A percentile compares a stretch with the other conserved stretches of the same genome.
These are phyloP conservation scores for Acanthaster planci DNA, from an alignment of 35 echinoderm and acorn worm species.

Conservation along the genomic window DNA sequence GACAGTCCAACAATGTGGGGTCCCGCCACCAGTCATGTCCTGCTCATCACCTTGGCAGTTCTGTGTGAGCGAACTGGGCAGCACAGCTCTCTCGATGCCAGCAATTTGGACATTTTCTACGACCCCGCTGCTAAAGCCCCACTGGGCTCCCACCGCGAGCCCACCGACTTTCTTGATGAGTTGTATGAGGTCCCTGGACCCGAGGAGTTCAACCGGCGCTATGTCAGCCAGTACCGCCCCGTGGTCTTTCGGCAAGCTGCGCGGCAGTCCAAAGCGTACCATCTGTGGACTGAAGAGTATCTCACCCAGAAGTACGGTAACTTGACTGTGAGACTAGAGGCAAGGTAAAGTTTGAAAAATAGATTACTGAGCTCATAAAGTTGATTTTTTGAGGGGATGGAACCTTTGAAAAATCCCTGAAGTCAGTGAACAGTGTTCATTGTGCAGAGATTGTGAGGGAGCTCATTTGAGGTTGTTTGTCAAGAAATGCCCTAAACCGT, in stretches of 20 bases:
- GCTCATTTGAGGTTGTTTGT: too few relatives aligned
- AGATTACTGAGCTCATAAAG: too few relatives aligned
- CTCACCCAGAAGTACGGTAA: conserved; percentile 45
- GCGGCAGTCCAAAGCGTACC: conserved; percentile 36
- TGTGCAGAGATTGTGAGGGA: too few relatives aligned
- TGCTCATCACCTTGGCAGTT: background rate
- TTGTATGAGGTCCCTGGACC: conserved; percentile 37
- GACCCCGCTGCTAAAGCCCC: background rate
- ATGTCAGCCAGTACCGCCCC: conserved; percentile 47
- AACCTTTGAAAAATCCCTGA: too few relatives aligned
- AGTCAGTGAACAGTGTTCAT: too few relatives aligned
- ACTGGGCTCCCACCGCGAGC: background rate
- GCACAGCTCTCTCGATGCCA: background rate
- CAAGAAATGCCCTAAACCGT: too few relatives aligned
- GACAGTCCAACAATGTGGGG: too few relatives aligned
- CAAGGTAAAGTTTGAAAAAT: conserved; percentile 37
- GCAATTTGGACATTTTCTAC: background rate
- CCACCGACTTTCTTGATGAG: background rate
- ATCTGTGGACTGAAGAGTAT: conserved; percentile 71
- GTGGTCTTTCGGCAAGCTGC: conserved; percentile 45
- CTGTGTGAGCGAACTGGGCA: background rate
- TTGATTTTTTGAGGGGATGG: too few relatives aligned
- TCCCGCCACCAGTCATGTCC: background rate
- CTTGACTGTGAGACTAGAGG: conserved; percentile 35
- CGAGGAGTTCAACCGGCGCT: conserved; percentile 40